Conservation (phyloP, 2,113 vertebrate genomes). For the Conger conger region DNA sequence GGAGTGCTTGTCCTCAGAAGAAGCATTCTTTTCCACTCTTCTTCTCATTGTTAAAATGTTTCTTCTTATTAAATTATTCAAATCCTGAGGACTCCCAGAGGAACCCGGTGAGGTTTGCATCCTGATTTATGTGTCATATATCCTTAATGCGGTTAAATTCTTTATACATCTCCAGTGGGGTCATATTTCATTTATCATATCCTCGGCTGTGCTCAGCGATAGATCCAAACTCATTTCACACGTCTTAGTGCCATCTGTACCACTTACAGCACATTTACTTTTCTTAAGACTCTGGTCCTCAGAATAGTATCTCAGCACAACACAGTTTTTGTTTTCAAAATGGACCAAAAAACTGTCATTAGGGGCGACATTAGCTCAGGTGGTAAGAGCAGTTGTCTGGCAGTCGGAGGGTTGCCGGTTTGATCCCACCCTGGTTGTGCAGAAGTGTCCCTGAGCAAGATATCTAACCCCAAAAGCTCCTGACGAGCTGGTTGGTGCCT, state of each 20-base stretch:
- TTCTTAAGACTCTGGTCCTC: not conserved
- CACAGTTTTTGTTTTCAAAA: not conserved
- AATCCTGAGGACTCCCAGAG: constrained; percentile 65
- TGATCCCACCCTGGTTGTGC: too few species aligned
- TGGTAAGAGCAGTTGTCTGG: too few species aligned
- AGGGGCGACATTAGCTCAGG: too few species aligned
- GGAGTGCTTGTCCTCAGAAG: constrained; percentile 12
- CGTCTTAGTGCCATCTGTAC: constrained; percentile 54
- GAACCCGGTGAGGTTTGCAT: constrained; percentile 74
- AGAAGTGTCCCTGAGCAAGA: too few species aligned
- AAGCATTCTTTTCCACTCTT: constrained; percentile 44
- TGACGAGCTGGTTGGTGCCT: too few species aligned
- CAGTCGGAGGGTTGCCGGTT: too few species aligned
- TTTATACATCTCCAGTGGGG: constrained; percentile 74
- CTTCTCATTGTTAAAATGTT: constrained; percentile 74
- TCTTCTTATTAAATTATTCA: constrained; percentile 48
- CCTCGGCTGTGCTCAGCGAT: constrained; percentile 62
- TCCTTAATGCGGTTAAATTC: constrained; percentile 79
- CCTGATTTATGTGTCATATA: constrained; percentile 80
- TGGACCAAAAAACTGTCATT: not conserved
- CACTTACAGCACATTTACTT: constrained; percentile 60
- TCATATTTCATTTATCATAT: constrained; percentile 72
- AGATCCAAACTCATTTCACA: constrained; percentile 73
- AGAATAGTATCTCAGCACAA: not conserved
- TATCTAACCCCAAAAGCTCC: too few species aligned